Evolutionary conservation across 2,888 invertebrate genomes (phyloP), one percentile per base, ranked within the genome.

Genomic region (Colostygia pectinataria): DNA sequence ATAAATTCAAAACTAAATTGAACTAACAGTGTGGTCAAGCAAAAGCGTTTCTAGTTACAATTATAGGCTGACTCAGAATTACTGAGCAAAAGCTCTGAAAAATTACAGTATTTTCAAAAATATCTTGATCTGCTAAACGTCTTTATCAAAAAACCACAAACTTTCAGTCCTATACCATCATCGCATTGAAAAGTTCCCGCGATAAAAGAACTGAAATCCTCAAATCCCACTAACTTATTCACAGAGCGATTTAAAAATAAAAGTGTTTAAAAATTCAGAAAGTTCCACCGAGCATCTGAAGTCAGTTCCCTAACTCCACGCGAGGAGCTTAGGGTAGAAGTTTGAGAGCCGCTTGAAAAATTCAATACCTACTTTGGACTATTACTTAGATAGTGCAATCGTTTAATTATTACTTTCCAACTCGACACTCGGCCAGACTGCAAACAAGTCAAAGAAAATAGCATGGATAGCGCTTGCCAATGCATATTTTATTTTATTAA

Each of bases 221-320:
- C 52, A 71, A 72, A 73, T 68, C 68, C 63, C 62, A 47, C 58
- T 59, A 63, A 65, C 61, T 66, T 68, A 61, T 60, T 53, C 55
- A 50, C 62, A 65, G 56, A 36, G 68, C 68, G 72, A 74, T 77
- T 77, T 77, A 70, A 77, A 81, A 82, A 74, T 71, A 77, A 77
- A 81, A 78, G 63, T 68, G 64, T 71, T 74, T 73, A 68, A 78
- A 77, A 77, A 74, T 78, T 77, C 74, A 53, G 46, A 60, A 83
- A 82, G 61, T 82, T 82, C 53, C 38, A 55, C 63, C 53, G 61
- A 59, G 71, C 74, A 73, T 77, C 66, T 54, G 53, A 68, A 73
- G 67, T 71, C 67, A 64, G 63, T 59, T 65, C 59, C n/a, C 71
- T 60, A 76, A 80, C 76, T 83, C 78, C 59, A 57, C 63, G 66